Percentiles rank a stretch among this genome's conserved stretches.
These are phyloP conservation scores for Novumbra hubbsi DNA, from an alignment of 2,797 vertebrate species.

Conservation along the genomic window DNA sequence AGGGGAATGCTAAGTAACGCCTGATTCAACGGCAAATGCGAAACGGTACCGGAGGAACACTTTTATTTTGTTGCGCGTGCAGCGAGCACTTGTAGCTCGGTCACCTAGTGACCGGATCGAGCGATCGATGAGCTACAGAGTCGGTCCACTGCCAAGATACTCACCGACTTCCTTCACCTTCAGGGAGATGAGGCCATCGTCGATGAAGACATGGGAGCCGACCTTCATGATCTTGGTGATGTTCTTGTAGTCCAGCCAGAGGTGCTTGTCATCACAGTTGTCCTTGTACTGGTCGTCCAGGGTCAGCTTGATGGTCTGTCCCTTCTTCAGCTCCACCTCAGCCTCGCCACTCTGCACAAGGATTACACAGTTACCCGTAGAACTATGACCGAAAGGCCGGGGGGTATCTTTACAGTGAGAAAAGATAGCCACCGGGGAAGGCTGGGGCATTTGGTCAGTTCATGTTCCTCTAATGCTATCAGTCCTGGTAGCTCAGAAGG, in stretches of 20 bases:
- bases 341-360: constrained; percentile 87
- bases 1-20: neutral
- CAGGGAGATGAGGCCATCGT: constrained; percentile 94
- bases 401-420: neutral
- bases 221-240: constrained; percentile 86
- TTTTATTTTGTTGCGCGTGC: neutral
- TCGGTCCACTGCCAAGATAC: constrained; percentile 25
- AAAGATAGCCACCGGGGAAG: neutral
- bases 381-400: neutral
- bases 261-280: constrained; percentile 85
- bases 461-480: neutral
- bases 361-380: neutral
- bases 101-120: too few species aligned
- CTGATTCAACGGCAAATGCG: neutral
- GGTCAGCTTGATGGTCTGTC: constrained; percentile 84
- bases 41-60: neutral
- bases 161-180: constrained; percentile 87
- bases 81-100: neutral
- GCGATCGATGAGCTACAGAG: too few species aligned
- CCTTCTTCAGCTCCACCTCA: constrained; percentile 93
- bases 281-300: constrained; percentile 87
- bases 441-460: neutral
- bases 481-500: neutral
- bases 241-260: constrained; percentile 99
- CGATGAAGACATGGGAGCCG: constrained; percentile 87